phyloP scores from a whole-genome alignment of 2,113 vertebrate species.

The Siniperca chuatsi region DNA sequence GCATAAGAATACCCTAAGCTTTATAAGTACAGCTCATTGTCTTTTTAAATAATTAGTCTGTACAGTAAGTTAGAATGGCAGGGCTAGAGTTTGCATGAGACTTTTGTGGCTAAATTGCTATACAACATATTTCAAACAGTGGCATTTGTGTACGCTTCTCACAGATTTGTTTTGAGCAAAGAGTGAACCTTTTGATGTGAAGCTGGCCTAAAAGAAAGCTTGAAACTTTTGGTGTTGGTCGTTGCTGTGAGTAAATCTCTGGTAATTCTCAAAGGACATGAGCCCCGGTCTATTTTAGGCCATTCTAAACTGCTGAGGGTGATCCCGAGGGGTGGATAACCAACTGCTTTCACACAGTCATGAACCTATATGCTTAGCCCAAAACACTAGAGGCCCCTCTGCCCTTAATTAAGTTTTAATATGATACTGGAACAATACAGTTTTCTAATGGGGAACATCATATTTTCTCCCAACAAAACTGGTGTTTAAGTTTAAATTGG shows the following conservation, averaged over 20 bases:
- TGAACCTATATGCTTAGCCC: slow-evolving; percentile 34
- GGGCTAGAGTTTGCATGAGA: not conserved
- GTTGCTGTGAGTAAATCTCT: slow-evolving; percentile 70
- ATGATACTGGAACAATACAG: slow-evolving; percentile 21
- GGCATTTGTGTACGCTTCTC: slow-evolving; percentile 27
- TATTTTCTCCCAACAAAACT: not conserved
- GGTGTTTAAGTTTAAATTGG: slow-evolving; percentile 26
- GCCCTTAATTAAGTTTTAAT: slow-evolving; percentile 52
- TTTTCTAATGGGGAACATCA: slow-evolving; percentile 15
- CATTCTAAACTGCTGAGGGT: slow-evolving; percentile 65
- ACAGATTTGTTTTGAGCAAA: slow-evolving; percentile 36
- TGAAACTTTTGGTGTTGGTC: slow-evolving; percentile 49
- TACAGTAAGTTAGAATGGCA: not conserved
- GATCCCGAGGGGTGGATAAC: slow-evolving; percentile 68
- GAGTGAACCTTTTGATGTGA: slow-evolving; percentile 42
- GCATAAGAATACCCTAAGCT: not conserved
- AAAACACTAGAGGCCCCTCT: slow-evolving; percentile 47
- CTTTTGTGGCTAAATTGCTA: slow-evolving; percentile 11
- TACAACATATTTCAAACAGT: slow-evolving; percentile 27
- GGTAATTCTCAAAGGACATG: slow-evolving; percentile 70
- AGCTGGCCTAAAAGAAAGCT: slow-evolving; percentile 34
- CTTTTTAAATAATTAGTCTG: not conserved
- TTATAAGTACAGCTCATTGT: not conserved
- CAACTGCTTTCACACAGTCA: slow-evolving; percentile 78
- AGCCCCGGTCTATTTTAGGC: slow-evolving; percentile 74